phyloP scores from a whole-genome alignment of 2,797 vertebrate species.

The Xiphorhynchus erythropygius region DNA sequence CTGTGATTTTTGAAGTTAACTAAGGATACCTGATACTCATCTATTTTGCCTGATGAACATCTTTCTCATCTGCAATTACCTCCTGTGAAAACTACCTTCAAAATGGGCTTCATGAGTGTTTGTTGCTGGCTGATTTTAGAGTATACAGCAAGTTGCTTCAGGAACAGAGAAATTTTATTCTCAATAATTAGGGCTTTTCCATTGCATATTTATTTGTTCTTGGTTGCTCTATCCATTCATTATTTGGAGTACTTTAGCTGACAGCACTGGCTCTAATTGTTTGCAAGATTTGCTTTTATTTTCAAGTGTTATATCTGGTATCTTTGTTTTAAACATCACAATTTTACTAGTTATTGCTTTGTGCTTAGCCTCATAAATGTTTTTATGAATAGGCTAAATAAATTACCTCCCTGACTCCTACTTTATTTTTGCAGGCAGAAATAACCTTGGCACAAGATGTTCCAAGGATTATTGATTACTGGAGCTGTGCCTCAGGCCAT shows the following conservation, averaged over 20 bases:
- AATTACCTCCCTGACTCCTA: neutral
- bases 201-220: neutral
- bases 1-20: neutral
- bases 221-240: neutral
- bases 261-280: neutral
- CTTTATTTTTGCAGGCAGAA: neutral
- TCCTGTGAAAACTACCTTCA: neutral
- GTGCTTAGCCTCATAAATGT: neutral
- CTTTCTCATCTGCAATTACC: neutral
- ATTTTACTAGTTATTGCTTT: neutral
- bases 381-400: slow-evolving; percentile 15
- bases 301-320: neutral
- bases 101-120: neutral
- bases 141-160: neutral
- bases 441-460: slow-evolving; percentile 14
- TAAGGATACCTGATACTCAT: neutral
- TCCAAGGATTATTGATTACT: slow-evolving; percentile 44
- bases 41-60: neutral
- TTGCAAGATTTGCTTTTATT: neutral
- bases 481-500: slow-evolving; percentile 9
- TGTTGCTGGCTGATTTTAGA: neutral
- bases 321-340: neutral
- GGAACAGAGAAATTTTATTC: neutral
- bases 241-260: neutral
- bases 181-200: neutral